phyloP scores from a whole-genome alignment of 2,113 vertebrate species.

The Hemiscyllium ocellatum region DNA sequence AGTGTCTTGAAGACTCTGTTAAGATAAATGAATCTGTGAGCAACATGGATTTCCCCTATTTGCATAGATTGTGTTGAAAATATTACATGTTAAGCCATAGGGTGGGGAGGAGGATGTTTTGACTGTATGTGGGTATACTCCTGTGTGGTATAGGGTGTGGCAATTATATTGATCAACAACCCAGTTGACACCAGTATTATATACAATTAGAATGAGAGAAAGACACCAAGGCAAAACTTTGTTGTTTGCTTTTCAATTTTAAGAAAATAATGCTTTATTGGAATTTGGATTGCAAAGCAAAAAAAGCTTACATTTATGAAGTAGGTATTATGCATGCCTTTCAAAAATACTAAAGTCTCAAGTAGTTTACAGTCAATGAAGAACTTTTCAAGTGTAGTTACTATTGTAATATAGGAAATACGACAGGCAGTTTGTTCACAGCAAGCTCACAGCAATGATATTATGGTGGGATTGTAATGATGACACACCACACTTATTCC shows the following conservation, averaged over 20 bases:
- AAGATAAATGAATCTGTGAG: neutral
- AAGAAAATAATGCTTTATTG: neutral
- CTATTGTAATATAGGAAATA: neutral
- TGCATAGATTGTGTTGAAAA: neutral
- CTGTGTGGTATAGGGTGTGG: neutral
- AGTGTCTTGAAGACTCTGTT: neutral
- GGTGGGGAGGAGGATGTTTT: neutral
- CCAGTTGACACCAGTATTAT: neutral
- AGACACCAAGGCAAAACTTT: neutral
- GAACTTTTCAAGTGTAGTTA: neutral
- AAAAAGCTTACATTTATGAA: neutral
- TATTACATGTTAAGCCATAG: neutral
- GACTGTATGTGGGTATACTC: neutral
- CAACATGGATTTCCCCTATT: neutral
- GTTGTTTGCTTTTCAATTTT: neutral
- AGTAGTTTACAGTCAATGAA: neutral
- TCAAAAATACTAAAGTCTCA: neutral
- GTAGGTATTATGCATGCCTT: neutral
- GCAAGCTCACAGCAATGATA: neutral
- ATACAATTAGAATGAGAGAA: neutral
- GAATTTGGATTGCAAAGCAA: neutral
- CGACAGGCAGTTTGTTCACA: neutral
- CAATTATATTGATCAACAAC: neutral
- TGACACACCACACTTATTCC: no score
- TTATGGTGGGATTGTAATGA: no score